Percentiles rank a stretch among this genome's conserved stretches.
Conservation (phyloP, 1,140 invertebrate genomes). For the Uloborus diversus region DNA sequence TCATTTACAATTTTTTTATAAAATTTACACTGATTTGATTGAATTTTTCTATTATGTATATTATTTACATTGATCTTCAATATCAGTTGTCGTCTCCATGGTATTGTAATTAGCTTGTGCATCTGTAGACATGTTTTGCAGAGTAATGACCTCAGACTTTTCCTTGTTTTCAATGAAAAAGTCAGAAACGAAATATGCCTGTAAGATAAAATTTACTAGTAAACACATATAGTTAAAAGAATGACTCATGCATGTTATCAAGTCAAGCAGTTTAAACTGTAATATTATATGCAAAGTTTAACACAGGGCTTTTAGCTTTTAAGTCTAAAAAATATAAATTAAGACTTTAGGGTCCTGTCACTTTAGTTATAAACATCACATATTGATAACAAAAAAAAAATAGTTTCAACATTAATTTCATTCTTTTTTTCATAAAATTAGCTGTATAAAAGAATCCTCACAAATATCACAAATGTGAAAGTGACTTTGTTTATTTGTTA, state of each 20-base stretch:
- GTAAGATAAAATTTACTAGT: not conserved
- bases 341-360: not conserved
- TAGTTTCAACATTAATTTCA: not conserved
- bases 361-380: not conserved
- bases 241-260: too few species aligned
- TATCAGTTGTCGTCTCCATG: conserved; percentile 3
- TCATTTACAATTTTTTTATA: too few species aligned
- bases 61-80: not conserved
- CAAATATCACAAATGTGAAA: not conserved
- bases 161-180: conserved; percentile 9
- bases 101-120: conserved; percentile 19
- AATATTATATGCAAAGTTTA: too few species aligned
- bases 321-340: not conserved
- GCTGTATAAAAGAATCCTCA: too few species aligned
- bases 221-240: too few species aligned
- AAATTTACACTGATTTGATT: too few species aligned
- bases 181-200: conserved; percentile 23
- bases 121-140: conserved; percentile 20
- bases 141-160: not conserved
- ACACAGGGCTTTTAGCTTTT: not conserved
- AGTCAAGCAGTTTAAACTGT: too few species aligned
- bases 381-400: not conserved
- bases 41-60: too few species aligned
- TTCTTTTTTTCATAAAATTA: too few species aligned
- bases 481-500: not conserved